Evolutionary conservation across 2,888 invertebrate genomes (phyloP).

Genomic region (Heteromurus nitidus): DNA sequence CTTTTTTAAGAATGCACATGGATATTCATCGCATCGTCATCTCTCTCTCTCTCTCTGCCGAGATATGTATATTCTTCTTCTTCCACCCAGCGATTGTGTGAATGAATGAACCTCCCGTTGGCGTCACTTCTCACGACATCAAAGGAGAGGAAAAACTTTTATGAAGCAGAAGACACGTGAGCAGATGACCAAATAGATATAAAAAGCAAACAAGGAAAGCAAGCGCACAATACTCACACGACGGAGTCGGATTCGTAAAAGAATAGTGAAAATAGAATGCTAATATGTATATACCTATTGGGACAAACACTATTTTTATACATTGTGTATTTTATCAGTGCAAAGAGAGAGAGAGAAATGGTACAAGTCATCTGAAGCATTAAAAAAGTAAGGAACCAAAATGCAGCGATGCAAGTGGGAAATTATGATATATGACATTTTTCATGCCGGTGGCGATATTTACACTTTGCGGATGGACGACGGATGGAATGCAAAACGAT

Average conservation of each 20-base stretch:
- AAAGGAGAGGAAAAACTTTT: constrained; percentile 9
- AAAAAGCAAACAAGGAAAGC: constrained; percentile 24
- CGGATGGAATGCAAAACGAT: too few species aligned
- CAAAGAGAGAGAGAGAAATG: too few species aligned
- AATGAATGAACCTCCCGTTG: constrained; percentile 22
- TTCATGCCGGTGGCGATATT: background rate
- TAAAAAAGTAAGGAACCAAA: background rate
- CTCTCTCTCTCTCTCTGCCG: background rate
- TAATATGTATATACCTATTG: too few species aligned
- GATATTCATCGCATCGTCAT: too few species aligned
- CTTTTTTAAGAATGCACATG: too few species aligned
- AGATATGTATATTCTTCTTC: background rate
- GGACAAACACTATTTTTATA: background rate
- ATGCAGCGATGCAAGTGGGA: constrained; percentile 5
- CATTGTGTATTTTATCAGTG: background rate
- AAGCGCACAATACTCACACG: background rate
- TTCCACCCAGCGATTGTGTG: background rate
- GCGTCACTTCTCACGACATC: constrained; percentile 23
- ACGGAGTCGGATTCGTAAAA: too few species aligned
- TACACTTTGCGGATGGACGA: too few species aligned
- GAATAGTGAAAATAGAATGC: too few species aligned
- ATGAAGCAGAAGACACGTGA: constrained; percentile 27
- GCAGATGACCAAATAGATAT: constrained; percentile 29
- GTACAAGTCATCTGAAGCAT: background rate
- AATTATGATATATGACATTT: constrained; percentile 18